Conservation (phyloP, 2,888 invertebrate species). For the Hemithea aestivaria region DNA sequence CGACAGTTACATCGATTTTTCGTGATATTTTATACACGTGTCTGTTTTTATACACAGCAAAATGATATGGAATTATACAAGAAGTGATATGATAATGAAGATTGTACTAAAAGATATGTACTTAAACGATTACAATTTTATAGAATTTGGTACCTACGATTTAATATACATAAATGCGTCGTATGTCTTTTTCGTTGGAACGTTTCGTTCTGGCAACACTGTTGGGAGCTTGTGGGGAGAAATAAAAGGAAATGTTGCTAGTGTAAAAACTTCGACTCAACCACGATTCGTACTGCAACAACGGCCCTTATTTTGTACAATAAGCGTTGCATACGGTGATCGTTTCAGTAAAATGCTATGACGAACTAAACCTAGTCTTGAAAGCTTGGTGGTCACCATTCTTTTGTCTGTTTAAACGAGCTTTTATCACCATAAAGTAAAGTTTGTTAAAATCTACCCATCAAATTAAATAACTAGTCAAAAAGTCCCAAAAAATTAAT, state of each 20-base stretch:
- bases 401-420: too few species aligned
- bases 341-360: conserved; percentile 45
- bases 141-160: conserved; percentile 69
- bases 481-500: too few species aligned
- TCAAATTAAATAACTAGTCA: too few species aligned
- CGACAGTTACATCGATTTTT: conserved; percentile 39
- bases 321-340: conserved; percentile 79
- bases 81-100: conserved; percentile 75
- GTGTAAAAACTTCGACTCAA: conserved; percentile 57
- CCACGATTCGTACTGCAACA: conserved; percentile 78
- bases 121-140: conserved; percentile 65
- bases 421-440: too few species aligned
- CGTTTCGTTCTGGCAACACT: conserved; percentile 61
- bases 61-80: conserved; percentile 77
- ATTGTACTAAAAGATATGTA: conserved; percentile 78
- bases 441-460: too few species aligned
- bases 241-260: conserved; percentile 41
- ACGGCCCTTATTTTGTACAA: conserved; percentile 76
- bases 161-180: conserved; percentile 70
- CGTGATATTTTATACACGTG: conserved; percentile 63
- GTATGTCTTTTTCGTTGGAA: conserved; percentile 72
- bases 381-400: conserved; percentile 31
- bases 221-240: conserved; percentile 36
- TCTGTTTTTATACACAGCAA: conserved; percentile 61
- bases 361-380: conserved; percentile 46